Evolutionary conservation across 2,113 vertebrate species (phyloP), one percentile per base, ranked within the genome.

Genomic region (Drymodes brunneopygia): DNA sequence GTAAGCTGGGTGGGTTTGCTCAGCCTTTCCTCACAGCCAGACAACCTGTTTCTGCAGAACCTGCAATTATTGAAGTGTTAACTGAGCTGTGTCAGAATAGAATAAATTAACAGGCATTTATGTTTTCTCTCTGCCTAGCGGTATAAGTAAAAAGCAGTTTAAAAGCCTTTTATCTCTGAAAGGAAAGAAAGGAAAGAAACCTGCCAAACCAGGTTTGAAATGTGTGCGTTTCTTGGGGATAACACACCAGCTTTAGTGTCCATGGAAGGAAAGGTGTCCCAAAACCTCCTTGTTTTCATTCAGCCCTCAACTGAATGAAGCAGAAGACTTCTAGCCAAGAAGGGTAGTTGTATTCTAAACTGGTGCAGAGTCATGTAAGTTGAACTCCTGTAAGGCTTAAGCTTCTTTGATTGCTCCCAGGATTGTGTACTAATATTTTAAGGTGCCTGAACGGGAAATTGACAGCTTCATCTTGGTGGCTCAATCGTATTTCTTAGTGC

Each of bases 181-280:
- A 65, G 31, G 24, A 64, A 93, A 22, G 38, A 71, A 66, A 44
- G 7, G 23, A 69, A n/a, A n/a, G n/a, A n/a, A n/a, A n/a, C n/a
- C 56, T 60, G 27, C 12, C 29, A 70, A 57, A 58, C 4, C 5
- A 36, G 10, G 13, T 44, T 28, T 77, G 42, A 90, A 77, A 58
- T 0, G 1, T 80, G 6, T 0, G 0, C 45, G 11, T 71, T 92
- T 83, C 38, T 58, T 65, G 29, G 21, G 14, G 50, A 22, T 65
- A 35, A 28, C 20, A 35, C 2, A 7, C 3, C 27, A 53, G 13
- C 24, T 83, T 78, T 56, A 71, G 25, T 24, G 4, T 58, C 12
- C 12, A 6, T 1, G 1, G 28, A 31, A 65, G 22, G 10, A 90
- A 86, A 36, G 22, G 9, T 61, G 20, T 65, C 38, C 35, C 38